Percentiles rank a stretch among this genome's conserved stretches.
Evolutionary conservation across 2,888 invertebrate species (phyloP).

Genomic region (Crocallis elinguaria): DNA sequence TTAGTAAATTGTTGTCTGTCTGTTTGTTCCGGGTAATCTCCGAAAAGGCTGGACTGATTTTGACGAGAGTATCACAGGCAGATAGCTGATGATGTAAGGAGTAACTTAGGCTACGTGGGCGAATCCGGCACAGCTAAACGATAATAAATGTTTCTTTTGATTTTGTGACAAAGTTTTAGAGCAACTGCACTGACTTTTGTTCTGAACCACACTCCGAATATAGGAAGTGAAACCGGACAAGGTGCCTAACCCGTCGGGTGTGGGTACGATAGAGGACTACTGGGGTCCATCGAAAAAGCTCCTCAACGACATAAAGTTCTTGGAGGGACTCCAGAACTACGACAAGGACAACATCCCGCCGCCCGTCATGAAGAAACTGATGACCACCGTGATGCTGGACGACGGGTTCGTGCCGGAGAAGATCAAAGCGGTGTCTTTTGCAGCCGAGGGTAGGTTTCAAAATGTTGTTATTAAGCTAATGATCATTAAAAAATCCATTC

Average conservation of each 20-base stretch:
- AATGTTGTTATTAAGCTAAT: too few relatives aligned
- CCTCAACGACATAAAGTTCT: slow-evolving; percentile 95
- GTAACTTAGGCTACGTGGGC: too few relatives aligned
- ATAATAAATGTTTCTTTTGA: too few relatives aligned
- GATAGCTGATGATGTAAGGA: too few relatives aligned
- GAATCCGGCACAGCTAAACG: too few relatives aligned
- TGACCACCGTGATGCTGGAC: slow-evolving; percentile 91
- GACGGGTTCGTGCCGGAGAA: slow-evolving; percentile 97
- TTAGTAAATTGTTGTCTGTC: too few relatives aligned
- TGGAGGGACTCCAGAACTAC: slow-evolving; percentile 93
- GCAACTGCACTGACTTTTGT: not conserved
- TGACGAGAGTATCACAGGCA: too few relatives aligned
- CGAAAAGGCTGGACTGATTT: too few relatives aligned
- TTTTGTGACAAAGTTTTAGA: too few relatives aligned
- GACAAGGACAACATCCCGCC: slow-evolving; percentile 97
- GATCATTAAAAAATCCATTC: too few relatives aligned
- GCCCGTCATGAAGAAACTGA: slow-evolving; percentile 92
- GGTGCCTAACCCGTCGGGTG: slow-evolving; percentile 92
- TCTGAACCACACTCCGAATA: not conserved
- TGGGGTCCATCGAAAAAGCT: slow-evolving; percentile 96
- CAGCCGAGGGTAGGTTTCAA: slow-evolving; percentile 91
- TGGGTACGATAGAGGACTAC: slow-evolving; percentile 94
- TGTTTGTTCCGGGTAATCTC: too few relatives aligned
- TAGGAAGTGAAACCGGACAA: slow-evolving; percentile 94
- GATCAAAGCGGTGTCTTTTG: slow-evolving; percentile 93